These are phyloP conservation scores for Triplophysa rosa DNA, from an alignment of 2,113 vertebrate species.

Conservation along the genomic window DNA sequence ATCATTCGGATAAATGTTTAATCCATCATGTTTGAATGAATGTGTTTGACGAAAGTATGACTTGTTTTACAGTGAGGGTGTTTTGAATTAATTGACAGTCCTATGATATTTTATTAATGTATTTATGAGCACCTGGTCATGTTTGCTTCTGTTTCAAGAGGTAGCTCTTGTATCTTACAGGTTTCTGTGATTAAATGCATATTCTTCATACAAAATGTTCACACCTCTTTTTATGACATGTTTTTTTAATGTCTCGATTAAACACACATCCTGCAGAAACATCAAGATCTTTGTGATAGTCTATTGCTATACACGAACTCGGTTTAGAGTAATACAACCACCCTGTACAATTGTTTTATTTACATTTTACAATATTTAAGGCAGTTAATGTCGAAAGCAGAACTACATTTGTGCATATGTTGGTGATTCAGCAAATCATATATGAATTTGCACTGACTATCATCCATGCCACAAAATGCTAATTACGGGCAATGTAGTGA, in stretches of 20 bases:
- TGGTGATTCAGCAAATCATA: background rate
- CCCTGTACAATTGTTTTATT: background rate
- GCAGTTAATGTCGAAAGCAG: background rate
- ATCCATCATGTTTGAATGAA: background rate
- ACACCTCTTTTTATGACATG: no score
- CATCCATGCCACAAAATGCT: background rate
- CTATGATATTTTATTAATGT: background rate
- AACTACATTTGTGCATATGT: background rate
- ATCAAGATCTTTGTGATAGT: background rate
- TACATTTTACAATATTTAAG: background rate
- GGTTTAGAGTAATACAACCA: background rate
- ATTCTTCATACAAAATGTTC: no score
- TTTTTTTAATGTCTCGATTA: background rate
- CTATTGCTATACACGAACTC: background rate
- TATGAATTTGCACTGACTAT: background rate
- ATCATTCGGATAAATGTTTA: background rate
- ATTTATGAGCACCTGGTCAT: background rate
- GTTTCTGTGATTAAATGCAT: background rate
- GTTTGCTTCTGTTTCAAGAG: background rate
- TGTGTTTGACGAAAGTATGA: background rate
- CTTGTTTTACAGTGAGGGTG: background rate
- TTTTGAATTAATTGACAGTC: background rate
- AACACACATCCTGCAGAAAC: background rate
- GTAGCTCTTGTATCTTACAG: background rate
- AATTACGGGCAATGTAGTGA: background rate